These are phyloP conservation scores for Athalia rosae DNA, from an alignment of 2,888 invertebrate species.

Conservation along the genomic window DNA sequence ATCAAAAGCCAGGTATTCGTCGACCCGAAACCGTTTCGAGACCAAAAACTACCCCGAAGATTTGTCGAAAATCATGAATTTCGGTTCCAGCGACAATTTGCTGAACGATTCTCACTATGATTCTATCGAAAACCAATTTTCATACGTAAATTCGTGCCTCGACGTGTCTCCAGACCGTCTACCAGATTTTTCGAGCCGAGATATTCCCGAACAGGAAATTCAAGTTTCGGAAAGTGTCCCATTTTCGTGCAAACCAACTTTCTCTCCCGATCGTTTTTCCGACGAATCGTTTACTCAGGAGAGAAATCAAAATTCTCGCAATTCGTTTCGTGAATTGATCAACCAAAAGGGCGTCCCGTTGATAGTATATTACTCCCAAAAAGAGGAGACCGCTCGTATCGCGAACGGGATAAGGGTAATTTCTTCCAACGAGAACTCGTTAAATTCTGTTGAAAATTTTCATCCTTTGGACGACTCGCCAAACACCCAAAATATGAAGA, in stretches of 20 bases:
- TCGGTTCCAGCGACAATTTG: slow-evolving; percentile 40
- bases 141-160: slow-evolving; percentile 39
- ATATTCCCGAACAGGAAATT: slow-evolving; percentile 9
- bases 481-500: slow-evolving; percentile 60
- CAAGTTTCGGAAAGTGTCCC: slow-evolving; percentile 2
- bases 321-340: slow-evolving; percentile 47
- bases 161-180: slow-evolving; percentile 33
- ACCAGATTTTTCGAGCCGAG: neutral
- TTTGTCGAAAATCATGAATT: neutral
- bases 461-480: slow-evolving; percentile 56
- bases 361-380: slow-evolving; percentile 53
- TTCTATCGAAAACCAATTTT: slow-evolving; percentile 31
- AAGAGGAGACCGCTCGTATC: slow-evolving; percentile 37
- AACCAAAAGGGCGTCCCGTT: slow-evolving; percentile 48
- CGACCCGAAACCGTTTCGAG: slow-evolving; percentile 10
- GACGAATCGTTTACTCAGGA: slow-evolving; percentile 55
- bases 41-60: neutral
- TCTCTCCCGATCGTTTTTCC: neutral
- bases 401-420: neutral
- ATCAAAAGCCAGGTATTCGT: slow-evolving; percentile 4
- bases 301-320: slow-evolving; percentile 60
- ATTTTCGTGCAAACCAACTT: slow-evolving; percentile 18
- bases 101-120: slow-evolving; percentile 11
- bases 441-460: slow-evolving; percentile 2
- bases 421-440: neutral